Evolutionary conservation across 2,797 vertebrate genomes (phyloP).

Genomic region (Sebastes diaconus): DNA sequence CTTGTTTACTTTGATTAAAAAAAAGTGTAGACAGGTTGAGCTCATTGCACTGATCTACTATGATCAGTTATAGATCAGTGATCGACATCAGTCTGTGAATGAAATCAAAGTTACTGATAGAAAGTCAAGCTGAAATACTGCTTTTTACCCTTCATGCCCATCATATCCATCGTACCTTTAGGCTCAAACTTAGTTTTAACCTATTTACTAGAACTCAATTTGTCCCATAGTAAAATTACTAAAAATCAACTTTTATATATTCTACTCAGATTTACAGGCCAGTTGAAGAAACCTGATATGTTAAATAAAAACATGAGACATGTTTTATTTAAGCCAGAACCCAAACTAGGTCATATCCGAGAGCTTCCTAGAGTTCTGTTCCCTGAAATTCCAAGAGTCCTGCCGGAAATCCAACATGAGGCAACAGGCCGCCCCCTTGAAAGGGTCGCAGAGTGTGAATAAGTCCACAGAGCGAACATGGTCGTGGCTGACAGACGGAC

Average conservation of each 20-base stretch:
- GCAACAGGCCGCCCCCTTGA: slow-evolving; percentile 69
- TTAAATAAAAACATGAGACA: background rate
- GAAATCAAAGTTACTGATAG: background rate
- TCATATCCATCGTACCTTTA: background rate
- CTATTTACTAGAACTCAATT: background rate
- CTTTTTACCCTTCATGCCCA: background rate
- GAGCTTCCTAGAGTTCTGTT: slow-evolving; percentile 66
- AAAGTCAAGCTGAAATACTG: background rate
- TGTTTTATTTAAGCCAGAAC: slow-evolving; percentile 28
- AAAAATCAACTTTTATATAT: background rate
- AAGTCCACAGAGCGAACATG: slow-evolving; percentile 79
- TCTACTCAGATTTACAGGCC: background rate
- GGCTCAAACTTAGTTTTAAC: background rate
- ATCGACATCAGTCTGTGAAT: background rate
- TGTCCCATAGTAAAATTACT: background rate
- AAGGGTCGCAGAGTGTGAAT: slow-evolving; percentile 76
- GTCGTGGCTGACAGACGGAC: slow-evolving; percentile 79
- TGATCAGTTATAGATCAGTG: background rate
- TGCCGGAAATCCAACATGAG: slow-evolving; percentile 80
- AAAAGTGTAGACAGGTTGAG: background rate
- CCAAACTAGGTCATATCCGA: slow-evolving; percentile 42
- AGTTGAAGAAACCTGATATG: background rate
- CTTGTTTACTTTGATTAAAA: background rate
- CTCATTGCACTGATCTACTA: background rate
- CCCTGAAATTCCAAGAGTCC: slow-evolving; percentile 71